A percentile compares a stretch with the other conserved stretches of the same genome.
Evolutionary conservation across 2,113 vertebrate species (phyloP).

Genomic region (Myocastor coypus): DNA sequence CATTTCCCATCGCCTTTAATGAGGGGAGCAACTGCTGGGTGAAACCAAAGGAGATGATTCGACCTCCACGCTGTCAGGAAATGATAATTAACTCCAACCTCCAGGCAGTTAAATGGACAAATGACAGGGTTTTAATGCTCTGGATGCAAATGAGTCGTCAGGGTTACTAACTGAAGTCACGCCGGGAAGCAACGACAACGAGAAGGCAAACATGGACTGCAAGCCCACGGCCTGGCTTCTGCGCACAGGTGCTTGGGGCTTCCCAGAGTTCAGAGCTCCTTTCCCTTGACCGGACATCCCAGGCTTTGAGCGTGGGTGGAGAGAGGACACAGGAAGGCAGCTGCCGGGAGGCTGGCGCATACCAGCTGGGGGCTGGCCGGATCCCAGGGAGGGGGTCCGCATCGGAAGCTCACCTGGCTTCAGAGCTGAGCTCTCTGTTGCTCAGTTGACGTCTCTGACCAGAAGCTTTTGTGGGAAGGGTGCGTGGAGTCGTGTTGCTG

Average conservation of each 20-base stretch:
- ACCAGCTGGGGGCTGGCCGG: too few species aligned
- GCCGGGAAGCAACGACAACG: neutral
- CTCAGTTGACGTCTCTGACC: conserved; percentile 22
- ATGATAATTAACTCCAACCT: conserved; percentile 62
- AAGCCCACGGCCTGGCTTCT: neutral
- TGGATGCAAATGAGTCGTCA: conserved; percentile 18
- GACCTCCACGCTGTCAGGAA: conserved; percentile 67
- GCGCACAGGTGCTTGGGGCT: neutral
- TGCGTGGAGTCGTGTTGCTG: neutral
- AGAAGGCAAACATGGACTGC: conserved; percentile 52
- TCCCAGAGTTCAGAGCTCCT: neutral
- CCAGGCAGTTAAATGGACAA: conserved; percentile 31
- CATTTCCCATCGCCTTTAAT: conserved; percentile 70
- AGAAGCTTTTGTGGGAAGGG: conserved; percentile 24
- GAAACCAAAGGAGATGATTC: conserved; percentile 70
- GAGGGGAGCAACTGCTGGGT: conserved; percentile 63
- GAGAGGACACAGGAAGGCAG: too few species aligned
- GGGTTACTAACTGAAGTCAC: conserved; percentile 40
- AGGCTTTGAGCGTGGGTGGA: neutral
- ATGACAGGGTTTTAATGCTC: conserved; percentile 62
- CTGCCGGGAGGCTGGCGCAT: neutral
- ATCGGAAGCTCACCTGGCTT: neutral
- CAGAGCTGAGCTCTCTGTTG: neutral
- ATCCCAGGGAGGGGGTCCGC: neutral
- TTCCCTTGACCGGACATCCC: neutral